A percentile compares a stretch with the other conserved stretches of the same genome.
Evolutionary conservation across 2,888 invertebrate species (phyloP).

Genomic region (Ceramica pisi): DNA sequence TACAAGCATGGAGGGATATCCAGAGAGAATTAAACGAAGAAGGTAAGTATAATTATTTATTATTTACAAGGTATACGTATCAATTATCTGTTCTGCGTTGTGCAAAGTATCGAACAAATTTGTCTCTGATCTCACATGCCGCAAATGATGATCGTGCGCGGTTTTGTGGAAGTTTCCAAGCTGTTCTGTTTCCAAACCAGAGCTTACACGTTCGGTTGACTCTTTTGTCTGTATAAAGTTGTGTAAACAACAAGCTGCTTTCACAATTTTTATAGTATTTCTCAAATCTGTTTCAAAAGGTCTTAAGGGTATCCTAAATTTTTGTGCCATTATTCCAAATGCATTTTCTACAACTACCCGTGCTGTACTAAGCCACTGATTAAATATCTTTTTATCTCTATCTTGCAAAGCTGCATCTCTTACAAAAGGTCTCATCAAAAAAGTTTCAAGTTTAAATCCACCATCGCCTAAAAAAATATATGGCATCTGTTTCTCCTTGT

Average conservation of each 20-base stretch:
- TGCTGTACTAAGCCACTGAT: constrained; percentile 45
- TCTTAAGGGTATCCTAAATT: constrained; percentile 38
- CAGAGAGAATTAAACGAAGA: neutral
- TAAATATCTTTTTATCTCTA: constrained; percentile 48
- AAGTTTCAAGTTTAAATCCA: constrained; percentile 39
- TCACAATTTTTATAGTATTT: too few species aligned
- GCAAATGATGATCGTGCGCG: constrained; percentile 33
- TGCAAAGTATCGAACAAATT: neutral
- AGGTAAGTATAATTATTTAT: neutral
- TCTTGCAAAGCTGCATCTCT: constrained; percentile 49
- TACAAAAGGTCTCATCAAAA: constrained; percentile 51
- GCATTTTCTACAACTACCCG: constrained; percentile 49
- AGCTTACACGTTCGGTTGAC: constrained; percentile 34
- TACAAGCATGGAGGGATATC: constrained; percentile 1
- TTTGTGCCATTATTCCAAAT: constrained; percentile 54
- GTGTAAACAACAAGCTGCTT: too few species aligned
- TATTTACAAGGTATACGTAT: neutral
- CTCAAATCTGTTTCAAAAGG: neutral
- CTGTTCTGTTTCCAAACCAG: constrained; percentile 43
- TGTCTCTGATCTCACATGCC: constrained; percentile 35
- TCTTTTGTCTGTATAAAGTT: constrained; percentile 20
- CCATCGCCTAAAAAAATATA: constrained; percentile 38
- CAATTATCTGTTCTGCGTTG: too few species aligned
- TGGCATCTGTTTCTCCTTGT: constrained; percentile 27
- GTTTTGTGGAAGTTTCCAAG: constrained; percentile 39